Evolutionary conservation across 2,797 vertebrate genomes (phyloP).

Genomic region (Crenuchus spilurus): DNA sequence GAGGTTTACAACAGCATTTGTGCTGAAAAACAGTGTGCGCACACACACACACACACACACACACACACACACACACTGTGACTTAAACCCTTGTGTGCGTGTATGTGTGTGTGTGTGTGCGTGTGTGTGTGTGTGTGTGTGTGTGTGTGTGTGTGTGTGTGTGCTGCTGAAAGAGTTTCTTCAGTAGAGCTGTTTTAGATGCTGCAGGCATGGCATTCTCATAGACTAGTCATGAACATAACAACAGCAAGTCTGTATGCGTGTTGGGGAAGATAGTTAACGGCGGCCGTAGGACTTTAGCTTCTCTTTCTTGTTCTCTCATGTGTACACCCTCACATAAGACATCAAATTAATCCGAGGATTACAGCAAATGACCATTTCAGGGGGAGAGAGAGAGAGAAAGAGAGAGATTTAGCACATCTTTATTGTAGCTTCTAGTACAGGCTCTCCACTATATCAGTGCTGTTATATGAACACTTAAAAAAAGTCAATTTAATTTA

Average conservation of each 20-base stretch:
- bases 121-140: neutral
- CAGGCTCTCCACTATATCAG: neutral
- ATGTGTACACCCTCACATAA: slow-evolving; percentile 6
- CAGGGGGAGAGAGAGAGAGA: neutral
- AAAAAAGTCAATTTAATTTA: too few relatives aligned
- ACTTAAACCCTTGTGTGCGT: slow-evolving; percentile 11
- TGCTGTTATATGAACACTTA: neutral
- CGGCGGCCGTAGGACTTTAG: neutral
- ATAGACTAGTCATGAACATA: neutral
- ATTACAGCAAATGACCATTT: slow-evolving; percentile 29
- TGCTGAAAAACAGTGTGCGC: neutral
- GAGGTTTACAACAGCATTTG: neutral
- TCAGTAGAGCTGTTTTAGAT: neutral
- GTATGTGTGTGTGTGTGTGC: slow-evolving; percentile 24
- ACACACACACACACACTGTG: slow-evolving; percentile 1
- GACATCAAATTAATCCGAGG: slow-evolving; percentile 44
- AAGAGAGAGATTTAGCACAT: slow-evolving; percentile 10
- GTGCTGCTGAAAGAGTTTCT: neutral
- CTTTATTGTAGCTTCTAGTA: neutral
- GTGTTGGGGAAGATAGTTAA: neutral
- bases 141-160: neutral
- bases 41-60: neutral
- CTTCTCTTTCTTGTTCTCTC: slow-evolving; percentile 18
- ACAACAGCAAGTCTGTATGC: slow-evolving; percentile 27
- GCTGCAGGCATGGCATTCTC: neutral